phyloP scores from a whole-genome alignment of 2,888 invertebrate genomes.

The Dryococelus australis region DNA sequence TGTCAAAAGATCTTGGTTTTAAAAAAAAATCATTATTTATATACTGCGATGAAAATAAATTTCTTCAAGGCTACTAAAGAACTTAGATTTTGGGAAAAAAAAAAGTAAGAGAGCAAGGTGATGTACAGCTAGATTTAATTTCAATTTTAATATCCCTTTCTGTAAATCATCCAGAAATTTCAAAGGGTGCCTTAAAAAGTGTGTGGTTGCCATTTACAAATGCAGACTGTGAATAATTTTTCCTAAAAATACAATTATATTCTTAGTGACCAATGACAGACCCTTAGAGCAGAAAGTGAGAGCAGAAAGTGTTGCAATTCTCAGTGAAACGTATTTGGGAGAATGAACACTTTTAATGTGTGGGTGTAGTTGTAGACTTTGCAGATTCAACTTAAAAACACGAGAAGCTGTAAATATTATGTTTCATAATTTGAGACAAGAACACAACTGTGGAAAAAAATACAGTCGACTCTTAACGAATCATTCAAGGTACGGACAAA shows the following conservation, averaged over 20 bases:
- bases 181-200: too few species aligned
- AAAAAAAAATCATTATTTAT: not conserved
- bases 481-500: too few species aligned
- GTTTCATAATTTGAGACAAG: too few species aligned
- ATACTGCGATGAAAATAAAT: not conserved
- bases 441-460: too few species aligned
- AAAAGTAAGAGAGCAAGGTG: not conserved
- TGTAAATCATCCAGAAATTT: not conserved
- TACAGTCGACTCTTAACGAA: too few species aligned
- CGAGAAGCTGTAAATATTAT: too few species aligned
- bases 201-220: not conserved
- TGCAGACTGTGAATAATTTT: not conserved
- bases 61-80: not conserved
- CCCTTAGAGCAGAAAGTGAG: too few species aligned
- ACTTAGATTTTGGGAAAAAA: not conserved
- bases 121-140: not conserved
- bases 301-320: not conserved
- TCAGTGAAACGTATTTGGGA: not conserved
- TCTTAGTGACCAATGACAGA: not conserved
- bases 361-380: too few species aligned
- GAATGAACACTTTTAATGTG: not conserved
- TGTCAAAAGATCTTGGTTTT: not conserved
- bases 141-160: not conserved
- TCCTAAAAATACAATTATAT: not conserved
- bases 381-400: too few species aligned